Conservation (phyloP, 2,797 vertebrate species). For the Myiotriccus ornatus region DNA sequence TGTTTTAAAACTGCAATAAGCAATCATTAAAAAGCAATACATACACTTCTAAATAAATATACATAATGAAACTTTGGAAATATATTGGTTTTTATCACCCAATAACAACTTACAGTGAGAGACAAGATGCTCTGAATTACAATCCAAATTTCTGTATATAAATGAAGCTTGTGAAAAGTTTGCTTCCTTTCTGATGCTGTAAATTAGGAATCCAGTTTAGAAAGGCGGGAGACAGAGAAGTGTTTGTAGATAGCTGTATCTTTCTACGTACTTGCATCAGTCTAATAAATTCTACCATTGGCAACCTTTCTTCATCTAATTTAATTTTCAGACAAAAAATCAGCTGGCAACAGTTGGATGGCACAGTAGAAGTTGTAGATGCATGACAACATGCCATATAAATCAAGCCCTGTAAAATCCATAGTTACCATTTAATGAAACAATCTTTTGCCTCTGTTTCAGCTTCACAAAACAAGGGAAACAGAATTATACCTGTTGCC, state of each 20-base stretch:
- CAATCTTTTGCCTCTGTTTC: background rate
- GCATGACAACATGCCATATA: background rate
- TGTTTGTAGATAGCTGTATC: background rate
- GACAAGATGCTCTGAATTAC: background rate
- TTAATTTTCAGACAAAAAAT: background rate
- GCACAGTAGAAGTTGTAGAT: background rate
- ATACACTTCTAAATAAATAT: background rate
- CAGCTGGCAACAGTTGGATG: background rate
- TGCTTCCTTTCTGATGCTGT: background rate
- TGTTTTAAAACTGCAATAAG: background rate
- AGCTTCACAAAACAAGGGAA: constrained; percentile 8
- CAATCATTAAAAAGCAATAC: background rate
- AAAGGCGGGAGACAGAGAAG: background rate
- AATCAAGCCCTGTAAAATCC: background rate
- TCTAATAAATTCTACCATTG: background rate
- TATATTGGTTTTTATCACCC: background rate
- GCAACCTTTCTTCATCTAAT: background rate
- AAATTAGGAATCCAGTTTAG: background rate
- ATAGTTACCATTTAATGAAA: background rate
- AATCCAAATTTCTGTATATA: background rate
- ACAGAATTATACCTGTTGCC: constrained; percentile 16
- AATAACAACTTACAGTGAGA: background rate
- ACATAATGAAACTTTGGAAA: background rate
- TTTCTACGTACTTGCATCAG: background rate
- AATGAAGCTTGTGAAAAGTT: background rate